phyloP scores from a whole-genome alignment of 1,140 invertebrate genomes.

The Marisa cornuarietis region DNA sequence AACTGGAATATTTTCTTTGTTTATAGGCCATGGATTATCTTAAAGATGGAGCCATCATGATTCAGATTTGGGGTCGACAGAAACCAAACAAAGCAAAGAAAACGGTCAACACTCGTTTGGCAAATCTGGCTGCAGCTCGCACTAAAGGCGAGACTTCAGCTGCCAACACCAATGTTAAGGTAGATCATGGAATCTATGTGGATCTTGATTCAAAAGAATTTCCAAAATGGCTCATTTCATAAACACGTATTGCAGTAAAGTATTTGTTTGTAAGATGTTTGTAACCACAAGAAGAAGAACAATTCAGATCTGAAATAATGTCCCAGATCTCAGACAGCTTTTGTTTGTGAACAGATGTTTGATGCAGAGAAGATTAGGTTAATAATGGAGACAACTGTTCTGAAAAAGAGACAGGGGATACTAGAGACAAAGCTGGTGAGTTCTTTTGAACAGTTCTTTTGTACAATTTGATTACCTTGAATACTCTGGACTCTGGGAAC shows the following conservation, averaged over 20 bases:
- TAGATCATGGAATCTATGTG: conserved; percentile 14
- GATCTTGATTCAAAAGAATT: no score
- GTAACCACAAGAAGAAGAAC: neutral
- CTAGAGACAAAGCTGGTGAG: conserved; percentile 59
- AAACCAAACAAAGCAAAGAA: conserved; percentile 54
- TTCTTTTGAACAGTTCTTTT: conserved; percentile 21
- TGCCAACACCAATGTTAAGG: conserved; percentile 53
- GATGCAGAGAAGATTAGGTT: conserved; percentile 57
- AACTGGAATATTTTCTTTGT: conserved; percentile 1
- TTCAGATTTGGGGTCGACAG: conserved; percentile 71
- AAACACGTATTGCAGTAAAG: neutral
- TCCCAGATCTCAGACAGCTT: neutral
- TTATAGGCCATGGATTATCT: conserved; percentile 69
- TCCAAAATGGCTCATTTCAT: no score
- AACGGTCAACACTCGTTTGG: conserved; percentile 44
- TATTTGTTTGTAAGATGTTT: neutral
- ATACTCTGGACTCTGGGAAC: no score
- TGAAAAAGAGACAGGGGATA: conserved; percentile 53
- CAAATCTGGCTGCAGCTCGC: conserved; percentile 37
- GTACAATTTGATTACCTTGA: no score
- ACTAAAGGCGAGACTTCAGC: conserved; percentile 39
- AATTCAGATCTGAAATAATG: no score
- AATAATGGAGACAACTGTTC: conserved; percentile 55
- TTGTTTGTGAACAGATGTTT: conserved; percentile 41
- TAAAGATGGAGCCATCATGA: conserved; percentile 66